phyloP scores from a whole-genome alignment of 92 coral and sea anemone genomes.

The Epizoanthus illoricatus region DNA sequence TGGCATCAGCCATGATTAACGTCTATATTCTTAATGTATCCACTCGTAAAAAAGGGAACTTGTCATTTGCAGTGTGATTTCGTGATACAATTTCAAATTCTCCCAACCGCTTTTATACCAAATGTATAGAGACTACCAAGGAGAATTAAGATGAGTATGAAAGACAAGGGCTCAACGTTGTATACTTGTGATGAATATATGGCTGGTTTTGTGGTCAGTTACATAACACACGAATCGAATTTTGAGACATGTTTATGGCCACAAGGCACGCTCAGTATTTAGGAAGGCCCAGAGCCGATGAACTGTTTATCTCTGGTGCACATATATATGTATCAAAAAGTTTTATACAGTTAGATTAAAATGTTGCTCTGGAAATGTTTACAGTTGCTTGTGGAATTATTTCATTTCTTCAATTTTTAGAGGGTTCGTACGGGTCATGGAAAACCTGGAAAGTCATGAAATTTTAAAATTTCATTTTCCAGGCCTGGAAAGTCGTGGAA shows the following conservation, averaged over 20 bases:
- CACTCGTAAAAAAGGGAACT: not conserved
- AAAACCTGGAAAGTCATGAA: not conserved
- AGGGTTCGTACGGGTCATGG: not conserved
- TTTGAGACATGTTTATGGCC: not conserved
- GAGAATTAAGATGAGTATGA: not conserved
- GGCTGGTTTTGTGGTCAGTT: not conserved
- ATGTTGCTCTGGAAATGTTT: not conserved
- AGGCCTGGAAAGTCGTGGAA: no score
- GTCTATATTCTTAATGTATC: not conserved
- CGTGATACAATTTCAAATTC: not conserved
- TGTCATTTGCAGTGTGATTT: not conserved
- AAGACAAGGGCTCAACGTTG: no score
- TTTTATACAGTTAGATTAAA: constrained; percentile 25
- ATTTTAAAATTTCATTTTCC: no score
- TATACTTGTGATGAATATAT: not conserved
- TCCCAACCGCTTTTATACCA: constrained; percentile 3
- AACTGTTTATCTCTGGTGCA: constrained; percentile 8
- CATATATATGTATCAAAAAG: constrained; percentile 12
- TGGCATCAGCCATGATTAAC: not conserved
- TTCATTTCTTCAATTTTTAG: not conserved
- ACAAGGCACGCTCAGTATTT: not conserved
- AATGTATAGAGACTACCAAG: not conserved
- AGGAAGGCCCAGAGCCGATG: not conserved
- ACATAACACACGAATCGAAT: not conserved
- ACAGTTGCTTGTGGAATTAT: not conserved